Conservation (phyloP, 1,140 invertebrate genomes). For the Lysiphlebus fabarum region DNA sequence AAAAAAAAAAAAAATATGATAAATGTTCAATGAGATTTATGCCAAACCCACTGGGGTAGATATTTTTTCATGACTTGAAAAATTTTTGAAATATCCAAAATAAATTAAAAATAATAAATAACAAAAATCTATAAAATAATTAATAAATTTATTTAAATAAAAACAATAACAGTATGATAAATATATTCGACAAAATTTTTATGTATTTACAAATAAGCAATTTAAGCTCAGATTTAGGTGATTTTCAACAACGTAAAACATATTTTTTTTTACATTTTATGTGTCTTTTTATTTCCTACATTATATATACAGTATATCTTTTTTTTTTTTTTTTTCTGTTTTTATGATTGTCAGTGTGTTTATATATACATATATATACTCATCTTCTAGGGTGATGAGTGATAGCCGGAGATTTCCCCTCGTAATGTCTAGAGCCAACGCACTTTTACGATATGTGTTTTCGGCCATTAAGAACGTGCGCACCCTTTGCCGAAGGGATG, state of each 20-base stretch:
- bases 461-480: slow-evolving; percentile 20
- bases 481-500: slow-evolving; percentile 9
- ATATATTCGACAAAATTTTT: no score
- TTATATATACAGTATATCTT: no score
- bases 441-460: slow-evolving; percentile 24
- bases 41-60: no score
- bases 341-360: no score
- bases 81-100: no score
- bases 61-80: no score
- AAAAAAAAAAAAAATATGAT: no score
- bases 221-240: slow-evolving; percentile 3
- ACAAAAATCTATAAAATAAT: no score
- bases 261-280: slow-evolving; percentile 21
- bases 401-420: slow-evolving; percentile 23
- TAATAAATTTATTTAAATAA: no score
- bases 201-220: slow-evolving; percentile 1
- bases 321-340: neutral
- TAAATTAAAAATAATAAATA: neutral
- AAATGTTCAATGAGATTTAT: no score
- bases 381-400: slow-evolving; percentile 18
- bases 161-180: no score
- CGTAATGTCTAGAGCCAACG: slow-evolving; percentile 23
- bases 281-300: slow-evolving; percentile 13
- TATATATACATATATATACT: no score
- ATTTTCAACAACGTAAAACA: slow-evolving; percentile 17